phyloP scores from a whole-genome alignment of 2,888 invertebrate species.

The Campoplex nolae region DNA sequence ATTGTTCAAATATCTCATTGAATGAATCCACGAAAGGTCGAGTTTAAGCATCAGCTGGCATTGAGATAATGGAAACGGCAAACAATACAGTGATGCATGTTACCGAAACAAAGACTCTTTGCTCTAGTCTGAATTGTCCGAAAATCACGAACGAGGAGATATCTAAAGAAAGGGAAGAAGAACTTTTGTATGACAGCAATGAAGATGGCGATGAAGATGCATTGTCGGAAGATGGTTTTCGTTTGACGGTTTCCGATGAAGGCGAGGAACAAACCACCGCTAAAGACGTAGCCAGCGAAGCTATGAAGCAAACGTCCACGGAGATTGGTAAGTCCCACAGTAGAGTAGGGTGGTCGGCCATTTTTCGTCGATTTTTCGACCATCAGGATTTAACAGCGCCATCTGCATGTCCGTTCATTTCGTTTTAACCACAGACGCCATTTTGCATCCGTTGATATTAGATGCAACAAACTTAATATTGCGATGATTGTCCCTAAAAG shows the following conservation, averaged over 20 bases:
- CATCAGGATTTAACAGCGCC: neutral
- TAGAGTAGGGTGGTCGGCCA: neutral
- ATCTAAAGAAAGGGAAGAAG: constrained; percentile 77
- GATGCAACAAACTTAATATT: neutral
- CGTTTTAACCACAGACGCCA: neutral
- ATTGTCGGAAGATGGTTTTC: constrained; percentile 80
- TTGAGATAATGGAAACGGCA: constrained; percentile 78
- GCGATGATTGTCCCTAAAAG: neutral
- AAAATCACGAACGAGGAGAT: constrained; percentile 74
- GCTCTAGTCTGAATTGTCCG: constrained; percentile 70
- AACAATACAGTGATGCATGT: constrained; percentile 75
- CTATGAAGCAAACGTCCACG: constrained; percentile 29
- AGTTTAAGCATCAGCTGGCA: constrained; percentile 50
- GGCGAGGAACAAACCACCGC: constrained; percentile 70
- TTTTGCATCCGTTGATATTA: neutral
- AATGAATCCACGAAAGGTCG: constrained; percentile 45
- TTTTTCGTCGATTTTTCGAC: neutral
- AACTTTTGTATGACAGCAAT: constrained; percentile 76
- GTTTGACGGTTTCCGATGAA: constrained; percentile 82
- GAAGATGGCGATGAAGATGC: constrained; percentile 79
- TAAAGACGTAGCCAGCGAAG: constrained; percentile 27
- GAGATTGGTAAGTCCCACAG: constrained; percentile 65
- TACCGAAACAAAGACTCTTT: constrained; percentile 74
- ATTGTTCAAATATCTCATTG: constrained; percentile 56
- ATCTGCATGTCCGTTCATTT: neutral